Percentiles rank a stretch among this genome's conserved stretches.
Conservation (phyloP, 2,888 invertebrate species). For the Anoplius nigerrimus region DNA sequence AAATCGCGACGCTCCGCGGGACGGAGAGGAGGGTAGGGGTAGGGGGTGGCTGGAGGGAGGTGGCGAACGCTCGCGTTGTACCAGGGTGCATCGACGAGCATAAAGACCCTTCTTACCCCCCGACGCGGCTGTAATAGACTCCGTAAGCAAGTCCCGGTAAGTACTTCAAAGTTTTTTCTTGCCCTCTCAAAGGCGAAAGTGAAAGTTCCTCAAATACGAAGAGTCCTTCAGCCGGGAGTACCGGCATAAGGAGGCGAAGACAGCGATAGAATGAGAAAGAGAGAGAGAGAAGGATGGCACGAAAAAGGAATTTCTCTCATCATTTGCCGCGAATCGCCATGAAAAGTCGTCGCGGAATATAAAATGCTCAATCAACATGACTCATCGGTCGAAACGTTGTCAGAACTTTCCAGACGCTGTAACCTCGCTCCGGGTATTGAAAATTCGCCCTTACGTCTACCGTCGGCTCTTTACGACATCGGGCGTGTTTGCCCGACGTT, state of each 20-base stretch:
- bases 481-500: too few species aligned
- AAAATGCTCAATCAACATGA: slow-evolving; percentile 2
- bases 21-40: neutral
- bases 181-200: slow-evolving; percentile 38
- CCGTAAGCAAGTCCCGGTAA: slow-evolving; percentile 49
- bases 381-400: neutral
- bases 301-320: neutral
- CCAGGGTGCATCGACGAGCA: slow-evolving; percentile 23
- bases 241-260: slow-evolving; percentile 18
- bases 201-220: slow-evolving; percentile 47
- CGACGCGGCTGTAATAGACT: slow-evolving; percentile 53
- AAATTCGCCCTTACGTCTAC: too few species aligned
- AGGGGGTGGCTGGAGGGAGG: too few species aligned
- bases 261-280: neutral
- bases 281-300: neutral
- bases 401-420: neutral
- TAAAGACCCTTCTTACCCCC: slow-evolving; percentile 45
- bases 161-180: slow-evolving; percentile 50
- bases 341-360: neutral
- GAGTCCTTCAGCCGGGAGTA: slow-evolving; percentile 34
- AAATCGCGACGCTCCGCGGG: neutral
- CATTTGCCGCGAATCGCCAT: neutral
- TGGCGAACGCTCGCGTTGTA: neutral
- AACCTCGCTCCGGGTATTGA: too few species aligned
- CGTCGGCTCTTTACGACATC: too few species aligned